phyloP scores from a whole-genome alignment of 2,113 vertebrate genomes.

The Oceanodroma tethys region DNA sequence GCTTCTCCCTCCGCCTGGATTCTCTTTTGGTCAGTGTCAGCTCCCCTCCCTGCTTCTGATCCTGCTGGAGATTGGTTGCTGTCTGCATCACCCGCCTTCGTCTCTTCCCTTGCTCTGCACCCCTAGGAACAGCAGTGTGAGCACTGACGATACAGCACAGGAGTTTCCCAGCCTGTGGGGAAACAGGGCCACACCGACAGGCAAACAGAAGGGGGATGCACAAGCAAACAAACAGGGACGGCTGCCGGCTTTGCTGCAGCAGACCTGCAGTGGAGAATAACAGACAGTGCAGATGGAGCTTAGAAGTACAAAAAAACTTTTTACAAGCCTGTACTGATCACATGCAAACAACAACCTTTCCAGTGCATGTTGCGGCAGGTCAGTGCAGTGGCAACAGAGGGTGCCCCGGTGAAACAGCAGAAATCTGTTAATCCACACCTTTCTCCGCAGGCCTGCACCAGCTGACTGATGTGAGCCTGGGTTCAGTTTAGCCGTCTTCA shows the following conservation, averaged over 20 bases:
- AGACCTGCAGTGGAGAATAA: neutral
- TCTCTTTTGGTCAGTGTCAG: neutral
- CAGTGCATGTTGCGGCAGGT: rapidly evolving
- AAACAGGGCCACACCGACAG: rapidly evolving
- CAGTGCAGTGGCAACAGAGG: neutral
- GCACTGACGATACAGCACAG: rapidly evolving
- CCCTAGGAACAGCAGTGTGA: neutral
- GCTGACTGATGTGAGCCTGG: neutral
- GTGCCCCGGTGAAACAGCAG: neutral
- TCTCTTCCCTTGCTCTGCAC: neutral
- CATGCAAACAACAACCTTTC: neutral
- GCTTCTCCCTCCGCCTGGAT: neutral
- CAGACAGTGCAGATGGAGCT: neutral
- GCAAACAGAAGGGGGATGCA: neutral
- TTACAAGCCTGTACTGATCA: neutral
- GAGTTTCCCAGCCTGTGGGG: rapidly evolving
- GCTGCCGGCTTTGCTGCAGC: neutral
- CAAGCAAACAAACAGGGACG: rapidly evolving
- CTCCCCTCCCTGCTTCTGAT: neutral
- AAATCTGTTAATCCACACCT: neutral
- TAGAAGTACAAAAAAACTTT: neutral
- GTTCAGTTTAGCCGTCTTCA: neutral
- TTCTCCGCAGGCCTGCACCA: neutral
- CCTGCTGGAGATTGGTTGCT: neutral
- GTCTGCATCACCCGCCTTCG: neutral